These are phyloP conservation scores for Napeogenes inachia DNA, from an alignment of 2,888 invertebrate genomes.

Conservation along the genomic window DNA sequence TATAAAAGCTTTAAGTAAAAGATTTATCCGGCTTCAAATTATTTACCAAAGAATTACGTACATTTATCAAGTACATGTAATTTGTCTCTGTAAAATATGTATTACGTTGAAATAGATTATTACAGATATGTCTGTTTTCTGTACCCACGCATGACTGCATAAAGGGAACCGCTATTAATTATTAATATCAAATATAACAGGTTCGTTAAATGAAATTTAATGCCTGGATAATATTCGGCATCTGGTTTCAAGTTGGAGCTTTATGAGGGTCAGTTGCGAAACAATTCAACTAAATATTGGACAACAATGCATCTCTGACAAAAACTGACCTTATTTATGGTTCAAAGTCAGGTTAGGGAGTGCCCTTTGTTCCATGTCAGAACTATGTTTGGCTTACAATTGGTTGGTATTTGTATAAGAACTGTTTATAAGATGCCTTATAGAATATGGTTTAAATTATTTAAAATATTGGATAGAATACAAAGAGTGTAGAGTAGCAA, in stretches of 20 bases:
- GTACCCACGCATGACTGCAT: constrained; percentile 19
- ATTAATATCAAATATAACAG: constrained; percentile 26
- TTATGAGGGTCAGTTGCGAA: constrained; percentile 45
- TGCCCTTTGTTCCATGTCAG: no score
- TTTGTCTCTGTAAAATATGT: not conserved
- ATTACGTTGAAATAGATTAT: not conserved
- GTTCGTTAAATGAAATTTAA: constrained; percentile 30
- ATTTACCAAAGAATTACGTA: not conserved
- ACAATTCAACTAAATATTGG: constrained; percentile 63
- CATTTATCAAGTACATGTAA: not conserved
- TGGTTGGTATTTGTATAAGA: no score
- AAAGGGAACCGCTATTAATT: constrained; percentile 34
- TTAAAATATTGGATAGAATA: no score
- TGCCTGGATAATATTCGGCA: constrained; percentile 35
- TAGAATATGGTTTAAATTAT: no score
- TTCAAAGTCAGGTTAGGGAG: constrained; percentile 30
- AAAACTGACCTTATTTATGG: constrained; percentile 60
- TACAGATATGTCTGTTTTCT: constrained; percentile 11
- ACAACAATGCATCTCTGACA: constrained; percentile 54
- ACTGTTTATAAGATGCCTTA: no score
- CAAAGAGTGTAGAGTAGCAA: no score
- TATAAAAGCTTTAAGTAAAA: not conserved
- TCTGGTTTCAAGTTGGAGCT: constrained; percentile 34
- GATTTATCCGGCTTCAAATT: no score
- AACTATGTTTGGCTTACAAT: no score